A percentile compares a stretch with the other conserved stretches of the same genome.
Conservation (phyloP, 2,888 invertebrate genomes). For the Patella caerulea region DNA sequence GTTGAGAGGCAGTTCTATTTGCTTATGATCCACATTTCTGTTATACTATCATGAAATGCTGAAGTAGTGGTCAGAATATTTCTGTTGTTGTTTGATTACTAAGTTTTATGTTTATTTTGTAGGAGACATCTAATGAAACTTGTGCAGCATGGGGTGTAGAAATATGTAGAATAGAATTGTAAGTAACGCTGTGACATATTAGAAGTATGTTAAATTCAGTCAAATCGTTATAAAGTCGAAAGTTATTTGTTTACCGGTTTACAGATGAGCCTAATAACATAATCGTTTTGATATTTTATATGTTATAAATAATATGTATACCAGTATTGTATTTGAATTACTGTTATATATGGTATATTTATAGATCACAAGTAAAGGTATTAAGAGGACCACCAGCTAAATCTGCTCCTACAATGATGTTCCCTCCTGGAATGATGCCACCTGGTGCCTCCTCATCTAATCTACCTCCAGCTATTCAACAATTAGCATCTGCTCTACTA, state of each 20-base stretch:
- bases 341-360: slow-evolving; percentile 17
- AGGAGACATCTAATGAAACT: slow-evolving; percentile 69
- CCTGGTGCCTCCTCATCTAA: slow-evolving; percentile 31
- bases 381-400: slow-evolving; percentile 42
- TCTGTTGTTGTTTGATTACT: too few species aligned
- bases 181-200: slow-evolving; percentile 41
- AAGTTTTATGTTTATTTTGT: slow-evolving; percentile 26
- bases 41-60: too few species aligned
- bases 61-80: too few species aligned
- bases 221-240: too few species aligned
- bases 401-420: slow-evolving; percentile 32
- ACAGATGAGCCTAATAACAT: too few species aligned
- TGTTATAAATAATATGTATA: neutral
- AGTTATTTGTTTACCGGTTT: too few species aligned
- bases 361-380: slow-evolving; percentile 61
- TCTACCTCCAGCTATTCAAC: slow-evolving; percentile 55
- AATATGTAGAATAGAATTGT: slow-evolving; percentile 69
- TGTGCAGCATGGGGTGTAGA: slow-evolving; percentile 69
- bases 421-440: slow-evolving; percentile 38
- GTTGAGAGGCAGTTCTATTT: too few species aligned
- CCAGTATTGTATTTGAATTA: neutral
- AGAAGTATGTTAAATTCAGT: too few species aligned
- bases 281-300: neutral
- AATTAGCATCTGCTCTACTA: slow-evolving; percentile 52
- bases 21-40: too few species aligned